Evolutionary conservation across 2,888 invertebrate species (phyloP).

Genomic region (Lacanobia wlatinum): DNA sequence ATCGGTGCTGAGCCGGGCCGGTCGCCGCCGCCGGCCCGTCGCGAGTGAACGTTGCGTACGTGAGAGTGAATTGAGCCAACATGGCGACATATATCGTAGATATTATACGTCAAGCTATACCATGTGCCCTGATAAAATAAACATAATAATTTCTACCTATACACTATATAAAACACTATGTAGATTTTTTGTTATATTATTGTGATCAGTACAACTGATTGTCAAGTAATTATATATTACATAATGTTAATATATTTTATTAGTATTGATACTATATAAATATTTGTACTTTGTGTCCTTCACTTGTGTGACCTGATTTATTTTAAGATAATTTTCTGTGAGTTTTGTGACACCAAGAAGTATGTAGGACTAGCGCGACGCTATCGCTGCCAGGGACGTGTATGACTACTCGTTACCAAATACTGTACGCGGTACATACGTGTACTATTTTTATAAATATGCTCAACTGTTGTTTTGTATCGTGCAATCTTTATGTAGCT

Average conservation of each 20-base stretch:
- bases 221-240: conserved; percentile 73
- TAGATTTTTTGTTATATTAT: conserved; percentile 68
- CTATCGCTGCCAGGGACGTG: conserved; percentile 54
- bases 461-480: conserved; percentile 76
- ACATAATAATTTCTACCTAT: conserved; percentile 67
- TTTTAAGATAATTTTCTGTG: conserved; percentile 87
- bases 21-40: conserved; percentile 52
- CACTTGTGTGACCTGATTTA: conserved; percentile 91
- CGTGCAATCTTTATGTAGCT: conserved; percentile 81
- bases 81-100: conserved; percentile 76
- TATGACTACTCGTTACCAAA: conserved; percentile 81
- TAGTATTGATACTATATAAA: conserved; percentile 75
- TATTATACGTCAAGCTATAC: conserved; percentile 77
- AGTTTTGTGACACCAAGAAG: conserved; percentile 76
- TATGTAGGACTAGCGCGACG: conserved; percentile 70
- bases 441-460: conserved; percentile 74
- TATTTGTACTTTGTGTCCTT: conserved; percentile 81
- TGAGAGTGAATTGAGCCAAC: conserved; percentile 67
- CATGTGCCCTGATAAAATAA: conserved; percentile 77
- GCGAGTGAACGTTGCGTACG: conserved; percentile 66
- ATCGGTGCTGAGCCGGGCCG: conserved; percentile 54
- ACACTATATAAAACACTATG: conserved; percentile 62
- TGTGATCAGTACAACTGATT: conserved; percentile 77
- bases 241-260: conserved; percentile 73
- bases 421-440: conserved; percentile 76